A percentile compares a stretch with the other conserved stretches of the same genome.
Evolutionary conservation across 1,140 invertebrate species (phyloP).

Genomic region (Tetragonula clypearis): DNA sequence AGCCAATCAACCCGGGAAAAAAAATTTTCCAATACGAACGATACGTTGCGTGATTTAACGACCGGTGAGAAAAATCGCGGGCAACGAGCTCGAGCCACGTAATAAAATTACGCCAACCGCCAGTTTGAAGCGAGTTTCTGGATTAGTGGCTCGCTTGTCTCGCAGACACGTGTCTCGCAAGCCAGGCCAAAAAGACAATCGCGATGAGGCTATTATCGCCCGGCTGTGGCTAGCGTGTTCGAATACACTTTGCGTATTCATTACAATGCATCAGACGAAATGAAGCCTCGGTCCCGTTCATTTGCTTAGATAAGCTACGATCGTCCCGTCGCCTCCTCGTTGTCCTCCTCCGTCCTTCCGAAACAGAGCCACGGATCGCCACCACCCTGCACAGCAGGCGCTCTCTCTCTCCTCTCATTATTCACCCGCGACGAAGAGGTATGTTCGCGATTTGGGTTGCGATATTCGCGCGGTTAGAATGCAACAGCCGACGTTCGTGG

Average conservation of each 20-base stretch:
- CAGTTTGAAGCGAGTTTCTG: background rate
- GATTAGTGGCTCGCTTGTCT: slow-evolving; percentile 8
- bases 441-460: slow-evolving; percentile 66
- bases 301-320: slow-evolving; percentile 76
- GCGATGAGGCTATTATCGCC: slow-evolving; percentile 41
- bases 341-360: slow-evolving; percentile 30
- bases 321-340: slow-evolving; percentile 49
- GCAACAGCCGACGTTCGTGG: slow-evolving; percentile 29
- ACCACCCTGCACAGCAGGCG: background rate
- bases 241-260: slow-evolving; percentile 71
- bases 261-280: slow-evolving; percentile 74
- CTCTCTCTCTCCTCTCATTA: slow-evolving; percentile 57
- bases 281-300: slow-evolving; percentile 72
- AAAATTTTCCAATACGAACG: no score
- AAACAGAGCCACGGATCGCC: slow-evolving; percentile 28
- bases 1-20: no score
- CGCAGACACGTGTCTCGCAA: slow-evolving; percentile 34
- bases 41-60: background rate
- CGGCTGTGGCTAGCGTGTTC: slow-evolving; percentile 65
- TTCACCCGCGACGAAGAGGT: slow-evolving; percentile 67
- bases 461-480: slow-evolving; percentile 39
- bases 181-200: slow-evolving; percentile 30
- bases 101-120: slow-evolving; percentile 5
- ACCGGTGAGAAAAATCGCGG: background rate
- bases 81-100: background rate